phyloP scores from a whole-genome alignment of 2,888 invertebrate species.

The Alcis repandata region DNA sequence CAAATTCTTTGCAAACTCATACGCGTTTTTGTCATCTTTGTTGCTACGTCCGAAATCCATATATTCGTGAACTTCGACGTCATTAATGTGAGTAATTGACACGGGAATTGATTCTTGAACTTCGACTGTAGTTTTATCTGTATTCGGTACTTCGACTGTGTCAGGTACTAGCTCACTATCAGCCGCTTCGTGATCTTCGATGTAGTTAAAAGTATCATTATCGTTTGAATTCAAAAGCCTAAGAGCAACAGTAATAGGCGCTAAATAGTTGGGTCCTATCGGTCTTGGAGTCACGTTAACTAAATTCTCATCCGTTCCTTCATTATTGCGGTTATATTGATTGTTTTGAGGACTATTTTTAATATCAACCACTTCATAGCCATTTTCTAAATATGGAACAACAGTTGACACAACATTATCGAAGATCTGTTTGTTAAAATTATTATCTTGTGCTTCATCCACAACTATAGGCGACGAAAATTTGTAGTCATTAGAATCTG shows the following conservation, averaged over 20 bases:
- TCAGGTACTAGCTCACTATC: slow-evolving; percentile 75
- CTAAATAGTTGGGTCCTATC: slow-evolving; percentile 84
- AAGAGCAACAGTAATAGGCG: slow-evolving; percentile 87
- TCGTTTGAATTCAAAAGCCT: slow-evolving; percentile 75
- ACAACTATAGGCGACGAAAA: slow-evolving; percentile 84
- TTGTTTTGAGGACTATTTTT: slow-evolving; percentile 64
- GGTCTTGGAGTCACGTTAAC: slow-evolving; percentile 86
- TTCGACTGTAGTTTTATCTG: slow-evolving; percentile 87
- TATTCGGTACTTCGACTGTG: slow-evolving; percentile 71
- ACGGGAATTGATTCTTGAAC: slow-evolving; percentile 88
- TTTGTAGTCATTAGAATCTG: slow-evolving; percentile 63
- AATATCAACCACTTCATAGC: slow-evolving; percentile 78
- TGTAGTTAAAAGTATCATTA: slow-evolving; percentile 69
- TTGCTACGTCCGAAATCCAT: slow-evolving; percentile 75
- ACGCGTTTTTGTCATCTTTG: slow-evolving; percentile 62
- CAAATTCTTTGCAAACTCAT: slow-evolving; percentile 64
- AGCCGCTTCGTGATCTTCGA: slow-evolving; percentile 75
- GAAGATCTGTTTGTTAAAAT: slow-evolving; percentile 70
- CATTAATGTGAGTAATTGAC: slow-evolving; percentile 82
- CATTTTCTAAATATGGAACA: slow-evolving; percentile 75
- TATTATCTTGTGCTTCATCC: slow-evolving; percentile 63
- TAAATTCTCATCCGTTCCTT: slow-evolving; percentile 51
- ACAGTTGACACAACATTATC: slow-evolving; percentile 79
- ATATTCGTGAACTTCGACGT: slow-evolving; percentile 79
- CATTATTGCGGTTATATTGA: slow-evolving; percentile 39